phyloP scores from a whole-genome alignment of 2,797 vertebrate genomes.

The Distichodus sexfasciatus region DNA sequence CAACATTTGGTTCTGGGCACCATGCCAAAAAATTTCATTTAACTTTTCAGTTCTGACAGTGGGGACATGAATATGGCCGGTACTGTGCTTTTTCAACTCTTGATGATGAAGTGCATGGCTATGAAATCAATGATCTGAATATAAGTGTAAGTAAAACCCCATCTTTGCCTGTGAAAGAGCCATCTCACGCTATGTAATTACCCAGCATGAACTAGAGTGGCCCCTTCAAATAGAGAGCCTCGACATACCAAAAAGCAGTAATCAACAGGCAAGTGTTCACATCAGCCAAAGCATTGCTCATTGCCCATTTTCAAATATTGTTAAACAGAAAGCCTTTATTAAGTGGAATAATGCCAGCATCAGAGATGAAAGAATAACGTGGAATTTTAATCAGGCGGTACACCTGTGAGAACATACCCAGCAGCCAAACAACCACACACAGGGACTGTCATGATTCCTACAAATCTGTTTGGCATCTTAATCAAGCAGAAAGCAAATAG shows the following conservation, averaged over 20 bases:
- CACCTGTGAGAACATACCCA: slow-evolving; percentile 11
- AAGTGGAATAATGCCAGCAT: neutral
- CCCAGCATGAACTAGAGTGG: slow-evolving; percentile 32
- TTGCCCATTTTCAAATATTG: slow-evolving; percentile 6
- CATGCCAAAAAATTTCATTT: neutral
- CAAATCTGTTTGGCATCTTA: slow-evolving; percentile 29
- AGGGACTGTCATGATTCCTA: neutral
- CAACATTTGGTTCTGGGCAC: neutral
- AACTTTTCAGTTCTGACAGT: neutral
- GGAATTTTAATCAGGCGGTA: slow-evolving; percentile 2
- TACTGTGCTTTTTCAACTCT: neutral
- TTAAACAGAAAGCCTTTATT: slow-evolving; percentile 12
- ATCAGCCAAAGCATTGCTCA: neutral
- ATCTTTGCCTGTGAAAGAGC: slow-evolving; percentile 28
- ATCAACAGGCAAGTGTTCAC: slow-evolving; percentile 14
- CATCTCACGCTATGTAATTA: slow-evolving; percentile 44
- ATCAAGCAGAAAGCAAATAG: slow-evolving; percentile 22
- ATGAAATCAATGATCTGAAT: slow-evolving; percentile 36
- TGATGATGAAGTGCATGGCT: neutral
- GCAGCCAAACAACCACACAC: slow-evolving; percentile 5
- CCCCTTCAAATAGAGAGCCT: slow-evolving; percentile 7
- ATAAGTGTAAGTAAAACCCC: slow-evolving; percentile 40
- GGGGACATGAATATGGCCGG: neutral
- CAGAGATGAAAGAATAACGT: slow-evolving; percentile 4
- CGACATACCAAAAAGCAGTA: slow-evolving; percentile 22